phyloP scores from a whole-genome alignment of 2,797 vertebrate genomes.

The Acanthiza pusilla region DNA sequence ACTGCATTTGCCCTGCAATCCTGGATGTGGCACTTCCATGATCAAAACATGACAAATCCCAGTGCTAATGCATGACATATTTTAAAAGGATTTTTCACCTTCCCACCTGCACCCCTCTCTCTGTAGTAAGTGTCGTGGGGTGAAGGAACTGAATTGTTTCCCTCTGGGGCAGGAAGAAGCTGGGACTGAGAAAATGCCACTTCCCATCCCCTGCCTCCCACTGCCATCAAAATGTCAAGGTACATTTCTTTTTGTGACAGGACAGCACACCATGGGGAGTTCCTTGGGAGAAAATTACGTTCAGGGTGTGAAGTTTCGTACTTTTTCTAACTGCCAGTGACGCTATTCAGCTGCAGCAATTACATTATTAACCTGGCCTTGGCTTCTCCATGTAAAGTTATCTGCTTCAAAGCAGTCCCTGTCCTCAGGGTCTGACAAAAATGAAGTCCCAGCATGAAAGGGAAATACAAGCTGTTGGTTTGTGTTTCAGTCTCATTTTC shows the following conservation, averaged over 20 bases:
- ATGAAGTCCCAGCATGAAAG: neutral
- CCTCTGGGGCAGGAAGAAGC: neutral
- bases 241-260: neutral
- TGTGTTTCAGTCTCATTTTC: neutral
- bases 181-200: neutral
- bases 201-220: neutral
- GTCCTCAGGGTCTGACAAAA: neutral
- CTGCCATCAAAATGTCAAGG: neutral
- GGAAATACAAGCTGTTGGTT: neutral
- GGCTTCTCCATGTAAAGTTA: neutral
- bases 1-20: neutral
- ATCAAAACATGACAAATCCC: neutral
- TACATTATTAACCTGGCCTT: neutral
- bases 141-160: neutral
- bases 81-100: neutral
- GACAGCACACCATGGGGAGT: neutral
- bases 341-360: neutral
- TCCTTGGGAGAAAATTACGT: neutral
- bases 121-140: accelerated
- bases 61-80: neutral
- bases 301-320: neutral
- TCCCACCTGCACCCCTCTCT: neutral
- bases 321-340: neutral
- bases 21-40: neutral
- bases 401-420: neutral